Evolutionary conservation across 2,888 invertebrate genomes (phyloP).

Genomic region (Lycaena phlaeas): DNA sequence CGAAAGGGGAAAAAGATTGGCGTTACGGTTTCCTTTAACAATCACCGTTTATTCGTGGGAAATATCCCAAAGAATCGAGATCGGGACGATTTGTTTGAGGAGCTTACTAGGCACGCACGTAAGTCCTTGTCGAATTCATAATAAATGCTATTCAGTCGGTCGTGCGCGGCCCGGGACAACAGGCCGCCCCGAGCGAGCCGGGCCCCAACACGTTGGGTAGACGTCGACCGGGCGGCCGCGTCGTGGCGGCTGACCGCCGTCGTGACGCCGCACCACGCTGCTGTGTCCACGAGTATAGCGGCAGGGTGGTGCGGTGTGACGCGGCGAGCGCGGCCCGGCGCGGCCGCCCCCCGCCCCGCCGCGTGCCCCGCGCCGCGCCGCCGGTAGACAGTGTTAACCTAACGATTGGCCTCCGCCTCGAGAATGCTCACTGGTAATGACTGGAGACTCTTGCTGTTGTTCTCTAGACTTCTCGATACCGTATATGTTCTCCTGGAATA

Average conservation of each 20-base stretch:
- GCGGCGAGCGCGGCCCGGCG: constrained; percentile 26
- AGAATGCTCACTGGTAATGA: constrained; percentile 67
- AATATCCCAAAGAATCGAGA: constrained; percentile 99
- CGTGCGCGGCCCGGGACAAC: constrained; percentile 28
- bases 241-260: too few species aligned
- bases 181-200: constrained; percentile 19
- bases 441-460: constrained; percentile 68
- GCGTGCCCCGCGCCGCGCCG: constrained; percentile 21
- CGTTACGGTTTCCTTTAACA: constrained; percentile 99
- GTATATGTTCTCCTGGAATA: constrained; percentile 68
- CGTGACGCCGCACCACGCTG: constrained; percentile 35
- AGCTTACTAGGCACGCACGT: constrained; percentile 99
- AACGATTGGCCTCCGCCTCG: constrained; percentile 58
- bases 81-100: constrained; percentile 99
- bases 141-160: constrained; percentile 57
- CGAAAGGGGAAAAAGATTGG: constrained; percentile 99
- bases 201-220: neutral
- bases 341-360: constrained; percentile 25
- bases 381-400: constrained; percentile 36
- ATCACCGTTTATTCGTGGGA: constrained; percentile 99
- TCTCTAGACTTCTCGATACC: constrained; percentile 62
- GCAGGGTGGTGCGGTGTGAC: too few species aligned
- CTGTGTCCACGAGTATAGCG: too few species aligned
- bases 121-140: constrained; percentile 83
- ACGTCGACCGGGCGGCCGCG: neutral